Evolutionary conservation across 2,797 vertebrate species (phyloP).

Genomic region (Hybognathus amarus): DNA sequence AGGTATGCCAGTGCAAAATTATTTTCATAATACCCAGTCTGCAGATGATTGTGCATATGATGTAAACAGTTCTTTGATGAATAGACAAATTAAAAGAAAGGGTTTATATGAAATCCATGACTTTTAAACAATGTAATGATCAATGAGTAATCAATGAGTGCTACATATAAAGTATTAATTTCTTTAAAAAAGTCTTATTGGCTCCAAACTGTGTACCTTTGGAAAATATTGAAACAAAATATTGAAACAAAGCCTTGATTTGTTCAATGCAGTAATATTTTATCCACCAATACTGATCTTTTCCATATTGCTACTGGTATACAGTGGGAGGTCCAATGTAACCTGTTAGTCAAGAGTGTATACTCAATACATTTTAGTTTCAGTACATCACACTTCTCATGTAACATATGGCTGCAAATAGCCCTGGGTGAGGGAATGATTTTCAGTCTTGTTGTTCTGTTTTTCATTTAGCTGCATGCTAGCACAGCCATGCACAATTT

Average conservation of each 20-base stretch:
- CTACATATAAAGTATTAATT: not conserved
- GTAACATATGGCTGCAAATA: not conserved
- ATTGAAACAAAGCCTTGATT: not conserved
- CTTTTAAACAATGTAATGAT: not conserved
- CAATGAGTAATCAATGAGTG: not conserved
- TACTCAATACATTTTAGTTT: constrained; percentile 2
- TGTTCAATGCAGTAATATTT: not conserved
- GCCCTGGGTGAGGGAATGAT: not conserved
- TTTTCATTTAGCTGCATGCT: not conserved
- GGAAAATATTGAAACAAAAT: not conserved
- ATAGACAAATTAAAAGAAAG: no score
- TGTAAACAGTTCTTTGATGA: not conserved
- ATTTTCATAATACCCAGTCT: no score
- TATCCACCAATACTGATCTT: not conserved
- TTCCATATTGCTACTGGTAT: not conserved
- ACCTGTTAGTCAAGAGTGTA: constrained; percentile 12
- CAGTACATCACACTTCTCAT: not conserved
- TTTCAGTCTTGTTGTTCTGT: not conserved
- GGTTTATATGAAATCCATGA: not conserved
- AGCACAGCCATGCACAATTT: not conserved
- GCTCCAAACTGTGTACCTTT: not conserved
- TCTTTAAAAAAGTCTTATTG: not conserved
- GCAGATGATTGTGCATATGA: no score
- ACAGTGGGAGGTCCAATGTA: not conserved
- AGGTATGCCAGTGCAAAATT: no score